phyloP scores from a whole-genome alignment of 2,888 invertebrate genomes.

The Erebia palarica region DNA sequence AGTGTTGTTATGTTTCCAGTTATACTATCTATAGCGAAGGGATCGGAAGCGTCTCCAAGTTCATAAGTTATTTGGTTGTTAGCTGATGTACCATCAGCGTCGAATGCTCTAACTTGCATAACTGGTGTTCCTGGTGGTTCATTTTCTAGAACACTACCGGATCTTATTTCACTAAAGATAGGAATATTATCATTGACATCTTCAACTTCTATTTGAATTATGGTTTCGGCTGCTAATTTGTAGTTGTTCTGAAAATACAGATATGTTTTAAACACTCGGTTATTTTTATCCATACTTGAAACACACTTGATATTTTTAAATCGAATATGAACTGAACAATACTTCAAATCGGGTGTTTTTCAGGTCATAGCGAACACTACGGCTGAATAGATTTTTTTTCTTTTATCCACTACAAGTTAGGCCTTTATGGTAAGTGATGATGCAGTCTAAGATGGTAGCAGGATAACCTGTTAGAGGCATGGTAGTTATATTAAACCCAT shows the following conservation, averaged over 20 bases:
- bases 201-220: constrained; percentile 88
- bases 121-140: constrained; percentile 92
- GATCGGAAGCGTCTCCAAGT: constrained; percentile 85
- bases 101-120: constrained; percentile 93
- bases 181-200: constrained; percentile 97
- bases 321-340: too few relatives aligned
- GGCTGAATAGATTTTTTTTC: too few relatives aligned
- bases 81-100: constrained; percentile 91
- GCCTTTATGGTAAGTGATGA: too few relatives aligned
- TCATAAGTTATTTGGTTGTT: constrained; percentile 93
- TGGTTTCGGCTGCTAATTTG: constrained; percentile 89
- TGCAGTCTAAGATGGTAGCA: too few relatives aligned
- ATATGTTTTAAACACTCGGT: neutral
- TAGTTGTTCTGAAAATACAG: constrained; percentile 85
- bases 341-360: too few relatives aligned
- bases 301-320: too few relatives aligned
- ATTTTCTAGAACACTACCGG: constrained; percentile 93
- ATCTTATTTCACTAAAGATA: constrained; percentile 90
- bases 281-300: too few relatives aligned
- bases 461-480: too few relatives aligned
- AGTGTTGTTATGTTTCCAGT: constrained; percentile 94
- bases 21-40: constrained; percentile 91
- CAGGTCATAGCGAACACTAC: too few relatives aligned
- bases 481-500: too few relatives aligned
- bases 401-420: too few relatives aligned